Percentiles rank a stretch among this genome's conserved stretches.
These are phyloP conservation scores for Numenius phaeopus DNA, from an alignment of 2,797 vertebrate genomes.

Conservation along the genomic window DNA sequence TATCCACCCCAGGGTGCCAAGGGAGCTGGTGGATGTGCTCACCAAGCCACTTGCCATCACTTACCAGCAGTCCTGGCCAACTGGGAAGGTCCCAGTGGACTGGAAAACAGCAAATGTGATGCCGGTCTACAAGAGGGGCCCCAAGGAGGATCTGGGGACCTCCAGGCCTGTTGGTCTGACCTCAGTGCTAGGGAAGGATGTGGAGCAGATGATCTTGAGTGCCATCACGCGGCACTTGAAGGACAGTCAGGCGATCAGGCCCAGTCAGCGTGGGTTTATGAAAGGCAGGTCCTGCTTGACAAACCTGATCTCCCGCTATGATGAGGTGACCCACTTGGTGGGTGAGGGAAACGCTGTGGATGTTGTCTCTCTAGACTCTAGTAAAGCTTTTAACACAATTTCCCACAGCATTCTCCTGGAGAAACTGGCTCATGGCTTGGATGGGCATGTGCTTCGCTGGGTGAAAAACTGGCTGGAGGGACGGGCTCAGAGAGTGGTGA, in stretches of 20 bases:
- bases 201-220: not conserved
- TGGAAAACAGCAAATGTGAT: not conserved
- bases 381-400: not conserved
- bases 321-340: not conserved
- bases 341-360: not conserved
- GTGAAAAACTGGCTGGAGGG: not conserved
- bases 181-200: not conserved
- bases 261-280: not conserved
- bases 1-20: not conserved
- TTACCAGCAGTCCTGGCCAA: not conserved
- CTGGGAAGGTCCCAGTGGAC: not conserved
- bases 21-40: not conserved
- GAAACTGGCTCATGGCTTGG: not conserved
- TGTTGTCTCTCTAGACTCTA: not conserved
- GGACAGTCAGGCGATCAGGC: not conserved
- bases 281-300: not conserved
- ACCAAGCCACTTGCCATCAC: not conserved
- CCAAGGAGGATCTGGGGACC: not conserved
- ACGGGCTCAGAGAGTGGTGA: not conserved
- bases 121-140: not conserved
- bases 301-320: not conserved
- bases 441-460: not conserved
- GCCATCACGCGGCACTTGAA: not conserved
- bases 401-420: not conserved
- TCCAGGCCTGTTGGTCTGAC: not conserved